Evolutionary conservation across 2,888 invertebrate species (phyloP).

Genomic region (Himalopsyche japonica): DNA sequence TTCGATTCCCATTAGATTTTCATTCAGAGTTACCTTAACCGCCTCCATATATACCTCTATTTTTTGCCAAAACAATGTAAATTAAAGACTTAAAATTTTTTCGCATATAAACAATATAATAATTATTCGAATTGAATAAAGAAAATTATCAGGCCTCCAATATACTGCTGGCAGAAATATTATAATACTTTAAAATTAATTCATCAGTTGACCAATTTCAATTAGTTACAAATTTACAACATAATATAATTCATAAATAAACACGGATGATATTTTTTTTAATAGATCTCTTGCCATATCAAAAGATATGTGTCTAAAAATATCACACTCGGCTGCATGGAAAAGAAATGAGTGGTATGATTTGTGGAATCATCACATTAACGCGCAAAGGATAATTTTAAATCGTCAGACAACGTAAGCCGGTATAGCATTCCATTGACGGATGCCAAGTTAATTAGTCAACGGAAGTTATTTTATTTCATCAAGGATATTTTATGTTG

Average conservation of each 20-base stretch:
- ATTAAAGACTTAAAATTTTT: no score
- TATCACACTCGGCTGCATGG: background rate
- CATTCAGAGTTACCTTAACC: no score
- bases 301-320: background rate
- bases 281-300: background rate
- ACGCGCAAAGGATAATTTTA: background rate
- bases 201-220: no score
- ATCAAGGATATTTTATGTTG: background rate
- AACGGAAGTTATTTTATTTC: background rate
- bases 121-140: no score
- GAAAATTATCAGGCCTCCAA: no score
- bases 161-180: no score
- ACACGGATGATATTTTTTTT: background rate
- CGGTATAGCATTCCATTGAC: background rate
- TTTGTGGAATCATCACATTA: background rate
- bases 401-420: background rate
- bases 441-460: background rate
- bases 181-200: no score
- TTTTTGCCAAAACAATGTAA: no score
- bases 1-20: no score
- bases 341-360: background rate
- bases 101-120: no score
- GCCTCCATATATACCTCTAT: no score
- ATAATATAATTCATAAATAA: background rate
- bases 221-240: no score